Conservation (phyloP, 1,140 invertebrate genomes). For the Trichogramma pretiosum region DNA sequence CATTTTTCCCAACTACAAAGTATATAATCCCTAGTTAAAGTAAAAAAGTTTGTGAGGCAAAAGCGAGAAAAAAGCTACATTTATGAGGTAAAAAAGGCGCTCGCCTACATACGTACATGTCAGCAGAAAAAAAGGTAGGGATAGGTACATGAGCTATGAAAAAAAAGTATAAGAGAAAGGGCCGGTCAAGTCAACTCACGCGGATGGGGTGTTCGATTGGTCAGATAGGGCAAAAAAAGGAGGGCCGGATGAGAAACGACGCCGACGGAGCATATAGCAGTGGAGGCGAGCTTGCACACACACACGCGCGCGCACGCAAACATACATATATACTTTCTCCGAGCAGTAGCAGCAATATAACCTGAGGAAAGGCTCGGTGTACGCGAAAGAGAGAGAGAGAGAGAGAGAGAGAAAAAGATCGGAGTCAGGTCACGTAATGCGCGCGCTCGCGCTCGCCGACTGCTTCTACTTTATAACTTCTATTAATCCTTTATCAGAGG, state of each 20-base stretch:
- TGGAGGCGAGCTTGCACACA: too few relatives aligned
- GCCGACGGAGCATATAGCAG: too few relatives aligned
- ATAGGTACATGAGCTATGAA: conserved; percentile 1
- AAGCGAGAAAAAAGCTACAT: too few relatives aligned
- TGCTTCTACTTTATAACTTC: conserved; percentile 43
- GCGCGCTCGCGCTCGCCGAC: conserved; percentile 24
- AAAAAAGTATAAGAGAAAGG: conserved; percentile 9
- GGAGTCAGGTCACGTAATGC: conserved; percentile 42
- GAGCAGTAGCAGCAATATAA: conserved; percentile 42
- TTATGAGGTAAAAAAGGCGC: too few relatives aligned
- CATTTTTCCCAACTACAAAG: too few relatives aligned
- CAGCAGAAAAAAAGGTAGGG: background rate
- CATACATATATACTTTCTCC: too few relatives aligned
- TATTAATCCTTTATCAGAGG: conserved; percentile 44
- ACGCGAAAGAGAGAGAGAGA: too few relatives aligned
- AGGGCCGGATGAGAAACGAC: conserved; percentile 39
- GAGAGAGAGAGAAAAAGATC: conserved; percentile 24
- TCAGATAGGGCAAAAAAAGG: conserved; percentile 30
- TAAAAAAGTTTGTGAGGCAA: too few relatives aligned
- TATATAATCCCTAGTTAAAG: too few relatives aligned
- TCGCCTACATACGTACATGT: too few relatives aligned
- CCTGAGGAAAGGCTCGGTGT: conserved; percentile 38
- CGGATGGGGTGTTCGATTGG: conserved; percentile 31
- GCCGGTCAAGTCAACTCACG: conserved; percentile 20
- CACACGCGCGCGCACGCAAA: too few relatives aligned